phyloP scores from a whole-genome alignment of 2,113 vertebrate genomes.

The Zootoca vivipara region DNA sequence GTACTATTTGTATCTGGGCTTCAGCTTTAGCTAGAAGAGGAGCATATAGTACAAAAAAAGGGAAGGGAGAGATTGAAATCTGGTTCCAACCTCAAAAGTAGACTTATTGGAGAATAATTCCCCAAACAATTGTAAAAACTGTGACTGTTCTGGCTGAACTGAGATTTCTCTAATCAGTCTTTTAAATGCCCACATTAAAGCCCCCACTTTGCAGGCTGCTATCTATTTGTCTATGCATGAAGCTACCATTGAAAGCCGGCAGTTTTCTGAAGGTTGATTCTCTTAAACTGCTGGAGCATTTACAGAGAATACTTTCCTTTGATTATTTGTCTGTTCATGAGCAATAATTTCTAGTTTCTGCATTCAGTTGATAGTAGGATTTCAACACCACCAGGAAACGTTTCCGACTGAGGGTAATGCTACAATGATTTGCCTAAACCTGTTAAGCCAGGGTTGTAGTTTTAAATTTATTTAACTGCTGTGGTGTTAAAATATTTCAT shows the following conservation, averaged over 20 bases:
- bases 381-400: slow-evolving; percentile 57
- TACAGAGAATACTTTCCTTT: slow-evolving; percentile 47
- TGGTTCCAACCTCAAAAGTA: neutral
- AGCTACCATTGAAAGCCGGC: slow-evolving; percentile 44
- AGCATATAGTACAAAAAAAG: neutral
- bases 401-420: slow-evolving; percentile 30
- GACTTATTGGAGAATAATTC: neutral
- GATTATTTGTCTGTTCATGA: slow-evolving; percentile 60
- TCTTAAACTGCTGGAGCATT: slow-evolving; percentile 59
- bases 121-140: neutral
- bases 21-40: neutral
- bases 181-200: slow-evolving; percentile 36
- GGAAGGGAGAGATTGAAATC: neutral
- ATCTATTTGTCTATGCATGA: slow-evolving; percentile 44
- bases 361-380: slow-evolving; percentile 57
- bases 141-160: neutral
- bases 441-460: slow-evolving; percentile 38
- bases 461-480: slow-evolving; percentile 33
- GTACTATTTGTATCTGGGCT: neutral
- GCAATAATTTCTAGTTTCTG: slow-evolving; percentile 54
- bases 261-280: slow-evolving; percentile 47
- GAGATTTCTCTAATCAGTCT: slow-evolving; percentile 21
- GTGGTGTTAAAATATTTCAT: slow-evolving; percentile 9
- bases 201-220: neutral
- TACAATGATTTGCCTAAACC: slow-evolving; percentile 33